Conservation (phyloP, 2,113 vertebrate species). For the Hippocampus mohnikei region DNA sequence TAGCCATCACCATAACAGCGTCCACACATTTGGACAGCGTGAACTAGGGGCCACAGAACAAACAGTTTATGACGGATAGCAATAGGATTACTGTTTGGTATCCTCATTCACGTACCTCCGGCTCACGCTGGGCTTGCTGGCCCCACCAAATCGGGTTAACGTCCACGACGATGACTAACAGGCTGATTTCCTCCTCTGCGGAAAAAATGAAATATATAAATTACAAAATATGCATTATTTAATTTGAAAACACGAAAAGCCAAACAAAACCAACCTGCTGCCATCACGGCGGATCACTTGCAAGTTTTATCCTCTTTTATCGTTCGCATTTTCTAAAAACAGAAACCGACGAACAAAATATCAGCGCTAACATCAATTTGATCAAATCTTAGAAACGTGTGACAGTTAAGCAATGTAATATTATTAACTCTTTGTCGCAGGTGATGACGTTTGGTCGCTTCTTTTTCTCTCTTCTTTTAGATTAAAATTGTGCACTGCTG, state of each 20-base stretch:
- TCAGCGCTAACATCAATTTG: background rate
- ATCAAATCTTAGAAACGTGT: background rate
- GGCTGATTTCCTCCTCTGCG: constrained; percentile 86
- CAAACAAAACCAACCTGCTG: background rate
- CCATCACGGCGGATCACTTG: background rate
- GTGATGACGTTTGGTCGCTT: background rate
- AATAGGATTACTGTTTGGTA: background rate
- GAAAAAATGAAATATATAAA: background rate
- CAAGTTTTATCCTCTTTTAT: constrained; percentile 18
- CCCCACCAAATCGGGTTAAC: constrained; percentile 98
- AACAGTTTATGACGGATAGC: background rate
- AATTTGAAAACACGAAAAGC: background rate
- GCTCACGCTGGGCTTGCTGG: constrained; percentile 80
- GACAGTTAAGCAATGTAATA: background rate
- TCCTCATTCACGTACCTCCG: constrained; percentile 72
- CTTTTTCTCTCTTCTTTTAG: background rate
- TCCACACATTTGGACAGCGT: constrained; percentile 91
- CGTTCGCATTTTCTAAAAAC: background rate
- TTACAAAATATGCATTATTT: background rate
- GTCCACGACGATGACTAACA: constrained; percentile 87
- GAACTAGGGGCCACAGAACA: constrained; percentile 70
- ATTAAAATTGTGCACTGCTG: background rate
- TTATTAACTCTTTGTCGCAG: background rate
- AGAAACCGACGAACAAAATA: background rate
- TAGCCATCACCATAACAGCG: constrained; percentile 89